Base-by-base conservation (phyloP, 2,113 vertebrate genomes). In the Octodon degus region DNA sequence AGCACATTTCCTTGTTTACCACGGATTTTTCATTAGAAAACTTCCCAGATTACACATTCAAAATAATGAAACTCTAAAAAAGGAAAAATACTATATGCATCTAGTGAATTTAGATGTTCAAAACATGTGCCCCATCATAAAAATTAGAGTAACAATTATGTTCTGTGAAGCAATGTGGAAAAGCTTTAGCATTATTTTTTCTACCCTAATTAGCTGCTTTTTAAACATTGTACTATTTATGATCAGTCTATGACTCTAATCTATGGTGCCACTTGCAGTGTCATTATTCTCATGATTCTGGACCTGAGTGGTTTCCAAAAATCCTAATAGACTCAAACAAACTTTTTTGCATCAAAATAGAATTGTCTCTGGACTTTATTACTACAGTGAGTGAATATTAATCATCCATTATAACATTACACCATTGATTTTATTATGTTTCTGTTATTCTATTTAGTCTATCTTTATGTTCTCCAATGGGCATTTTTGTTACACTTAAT, bases 381-480 rank as follows among this genome's bases (percentile, higher is more conserved):
- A 27, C 62, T 60, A 86, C 3, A 85, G 62, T 65, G 53, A 94
- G 7, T 30, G 82, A 70, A 60, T 93, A 68, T 67, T 94, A 13
- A 79, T 85, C 17, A 22, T n/a, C n/a, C 81, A 62, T 34, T 47
- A 8, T 89, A 77, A 65, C 91, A 67, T 86, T 72, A 86, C 14
- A 67, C 77, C 13, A 17, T 50, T 43, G 80, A 74, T 65, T 86
- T 83, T 93, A 76, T 81, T 70, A 89, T 62, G 86, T 89, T 93
- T 81, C 37, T 91, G 65, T 43, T 87, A 86, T 65, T 72, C 5
- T 81, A 34, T 63, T 81, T 76, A 30, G 63, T 76, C 5, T 92
- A 72, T 87, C 40, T 86, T 72, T 60, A 83, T 90, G 22, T 12
- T 40, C 12, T 90, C 47, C 19, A 89, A 72, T 79, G 40, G 5